These are phyloP conservation scores for Meteorus cinctellus DNA, from an alignment of 2,888 invertebrate genomes.

Conservation along the genomic window DNA sequence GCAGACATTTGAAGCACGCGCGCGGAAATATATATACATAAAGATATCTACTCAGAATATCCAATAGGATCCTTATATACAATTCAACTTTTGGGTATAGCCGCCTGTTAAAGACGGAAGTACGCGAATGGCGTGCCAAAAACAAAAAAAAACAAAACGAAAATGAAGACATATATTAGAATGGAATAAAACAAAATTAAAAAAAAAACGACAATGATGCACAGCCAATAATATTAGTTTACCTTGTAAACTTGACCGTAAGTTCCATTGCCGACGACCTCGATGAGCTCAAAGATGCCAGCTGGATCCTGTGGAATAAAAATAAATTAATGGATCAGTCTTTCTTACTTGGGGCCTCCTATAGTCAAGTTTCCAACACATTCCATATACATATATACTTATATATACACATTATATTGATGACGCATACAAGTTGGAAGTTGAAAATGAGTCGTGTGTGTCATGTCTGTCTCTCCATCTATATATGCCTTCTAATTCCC, in stretches of 20 bases:
- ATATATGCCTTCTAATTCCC: constrained; percentile 16
- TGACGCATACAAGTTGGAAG: constrained; percentile 41
- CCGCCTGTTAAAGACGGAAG: constrained; percentile 5
- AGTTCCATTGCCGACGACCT: constrained; percentile 99
- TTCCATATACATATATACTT: constrained; percentile 15
- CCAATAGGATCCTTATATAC: not conserved
- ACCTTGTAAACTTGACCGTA: constrained; percentile 99
- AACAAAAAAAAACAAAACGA: not conserved
- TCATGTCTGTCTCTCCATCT: constrained; percentile 8
- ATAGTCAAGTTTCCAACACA: constrained; percentile 26
- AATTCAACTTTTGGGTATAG: not conserved
- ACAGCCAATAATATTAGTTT: constrained; percentile 61
- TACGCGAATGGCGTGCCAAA: constrained; percentile 15
- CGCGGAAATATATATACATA: constrained; percentile 19
- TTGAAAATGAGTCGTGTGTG: constrained; percentile 25
- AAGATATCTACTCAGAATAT: constrained; percentile 7
- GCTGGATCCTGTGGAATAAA: constrained; percentile 93
- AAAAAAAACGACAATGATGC: constrained; percentile 23
- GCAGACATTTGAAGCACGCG: constrained; percentile 29
- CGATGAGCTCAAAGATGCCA: constrained; percentile 99
- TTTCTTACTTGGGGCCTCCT: constrained; percentile 1
- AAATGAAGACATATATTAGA: not conserved
- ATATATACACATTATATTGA: constrained; percentile 36
- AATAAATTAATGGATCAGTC: constrained; percentile 30
- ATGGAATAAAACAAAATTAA: not conserved